phyloP scores from a whole-genome alignment of 2,888 invertebrate genomes.

The Cerastis rubricosa region DNA sequence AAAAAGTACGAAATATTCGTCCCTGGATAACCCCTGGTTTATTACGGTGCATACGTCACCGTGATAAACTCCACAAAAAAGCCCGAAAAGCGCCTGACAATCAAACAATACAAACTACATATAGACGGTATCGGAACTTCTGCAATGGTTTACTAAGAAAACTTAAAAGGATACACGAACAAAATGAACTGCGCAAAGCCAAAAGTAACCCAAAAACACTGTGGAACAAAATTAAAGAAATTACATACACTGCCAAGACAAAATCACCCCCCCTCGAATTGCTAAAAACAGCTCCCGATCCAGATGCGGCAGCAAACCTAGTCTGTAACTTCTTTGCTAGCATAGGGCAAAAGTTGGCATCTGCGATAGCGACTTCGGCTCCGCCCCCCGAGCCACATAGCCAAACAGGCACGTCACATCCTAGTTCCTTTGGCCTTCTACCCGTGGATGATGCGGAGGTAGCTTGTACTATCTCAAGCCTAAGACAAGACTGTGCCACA shows the following conservation, averaged over 20 bases:
- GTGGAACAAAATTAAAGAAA: background rate
- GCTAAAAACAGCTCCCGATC: background rate
- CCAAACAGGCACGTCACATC: background rate
- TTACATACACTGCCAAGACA: background rate
- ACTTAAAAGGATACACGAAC: background rate
- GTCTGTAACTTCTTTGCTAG: background rate
- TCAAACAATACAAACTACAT: background rate
- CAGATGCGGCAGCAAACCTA: background rate
- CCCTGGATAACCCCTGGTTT: background rate
- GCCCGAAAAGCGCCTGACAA: background rate
- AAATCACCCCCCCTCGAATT: background rate
- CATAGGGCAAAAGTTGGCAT: background rate
- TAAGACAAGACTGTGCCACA: background rate
- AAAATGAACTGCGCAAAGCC: background rate
- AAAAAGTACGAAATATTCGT: background rate
- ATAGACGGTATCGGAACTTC: background rate
- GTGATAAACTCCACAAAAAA: too few species aligned
- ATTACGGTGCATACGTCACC: too few species aligned
- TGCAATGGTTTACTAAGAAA: background rate
- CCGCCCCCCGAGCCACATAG: background rate
- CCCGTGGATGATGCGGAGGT: background rate
- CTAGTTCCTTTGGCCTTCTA: background rate
- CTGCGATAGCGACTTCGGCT: background rate
- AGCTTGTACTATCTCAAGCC: background rate
- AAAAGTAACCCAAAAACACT: background rate